Percentiles rank a stretch among this genome's conserved stretches.
These are phyloP conservation scores for Plagodis dolabraria DNA, from an alignment of 2,888 invertebrate species.

Conservation along the genomic window DNA sequence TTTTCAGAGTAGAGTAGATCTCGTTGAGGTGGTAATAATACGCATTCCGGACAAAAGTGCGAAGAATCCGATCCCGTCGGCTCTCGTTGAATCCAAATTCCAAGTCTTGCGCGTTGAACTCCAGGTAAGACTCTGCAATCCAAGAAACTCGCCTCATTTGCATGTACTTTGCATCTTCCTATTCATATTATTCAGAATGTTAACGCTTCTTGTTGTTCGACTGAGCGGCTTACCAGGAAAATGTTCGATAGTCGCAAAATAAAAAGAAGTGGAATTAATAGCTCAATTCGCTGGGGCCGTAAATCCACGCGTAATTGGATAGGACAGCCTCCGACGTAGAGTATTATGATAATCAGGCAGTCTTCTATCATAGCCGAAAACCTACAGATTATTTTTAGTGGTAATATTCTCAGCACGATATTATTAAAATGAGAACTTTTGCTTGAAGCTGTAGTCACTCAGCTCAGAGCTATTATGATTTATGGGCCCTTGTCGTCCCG, in stretches of 20 bases:
- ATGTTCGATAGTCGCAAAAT: slow-evolving; percentile 32
- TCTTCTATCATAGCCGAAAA: slow-evolving; percentile 39
- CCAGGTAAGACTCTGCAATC: slow-evolving; percentile 90
- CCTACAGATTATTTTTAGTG: slow-evolving; percentile 31
- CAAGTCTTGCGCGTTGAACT: slow-evolving; percentile 92
- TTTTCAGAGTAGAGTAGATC: slow-evolving; percentile 95
- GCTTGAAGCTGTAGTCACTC: slow-evolving; percentile 22
- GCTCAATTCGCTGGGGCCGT: slow-evolving; percentile 44
- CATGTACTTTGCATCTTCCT: slow-evolving; percentile 59
- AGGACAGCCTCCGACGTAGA: slow-evolving; percentile 35
- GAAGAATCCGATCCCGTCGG: slow-evolving; percentile 92
- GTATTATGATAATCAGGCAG: slow-evolving; percentile 40
- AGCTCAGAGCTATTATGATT: slow-evolving; percentile 26
- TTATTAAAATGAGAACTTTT: slow-evolving; percentile 30
- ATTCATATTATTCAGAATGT: slow-evolving; percentile 40
- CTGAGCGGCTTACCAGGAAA: slow-evolving; percentile 32
- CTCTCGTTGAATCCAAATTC: slow-evolving; percentile 97
- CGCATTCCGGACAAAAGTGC: slow-evolving; percentile 97
- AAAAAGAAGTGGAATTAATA: slow-evolving; percentile 44
- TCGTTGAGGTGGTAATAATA: slow-evolving; percentile 98
- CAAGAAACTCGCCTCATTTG: slow-evolving; percentile 53
- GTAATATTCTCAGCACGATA: slow-evolving; percentile 22
- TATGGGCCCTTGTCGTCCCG: slow-evolving; percentile 24
- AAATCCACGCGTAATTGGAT: slow-evolving; percentile 48
- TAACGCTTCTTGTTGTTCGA: slow-evolving; percentile 37